These are phyloP conservation scores for Brachyptera putata DNA, from an alignment of 2,888 invertebrate genomes.

Conservation along the genomic window DNA sequence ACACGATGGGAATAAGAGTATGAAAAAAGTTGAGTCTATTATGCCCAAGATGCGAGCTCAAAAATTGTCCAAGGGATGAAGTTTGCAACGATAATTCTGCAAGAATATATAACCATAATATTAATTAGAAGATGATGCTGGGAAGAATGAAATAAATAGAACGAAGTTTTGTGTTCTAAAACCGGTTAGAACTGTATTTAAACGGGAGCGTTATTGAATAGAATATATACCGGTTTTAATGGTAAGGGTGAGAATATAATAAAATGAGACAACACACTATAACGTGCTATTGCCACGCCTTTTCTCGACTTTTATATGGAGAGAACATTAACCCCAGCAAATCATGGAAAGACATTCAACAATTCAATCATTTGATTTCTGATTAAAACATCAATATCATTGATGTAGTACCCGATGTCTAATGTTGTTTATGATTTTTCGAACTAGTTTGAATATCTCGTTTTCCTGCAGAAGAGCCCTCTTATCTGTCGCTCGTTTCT, in stretches of 20 bases:
- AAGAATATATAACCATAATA: too few species aligned
- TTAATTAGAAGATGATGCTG: conserved; percentile 6
- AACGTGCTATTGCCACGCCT: conserved; percentile 13
- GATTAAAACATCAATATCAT: too few species aligned
- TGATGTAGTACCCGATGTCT: too few species aligned
- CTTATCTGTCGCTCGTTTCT: too few species aligned
- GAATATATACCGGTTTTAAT: not conserved
- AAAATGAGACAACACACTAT: conserved; percentile 1
- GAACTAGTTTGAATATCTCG: too few species aligned
- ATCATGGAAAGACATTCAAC: conserved; percentile 13
- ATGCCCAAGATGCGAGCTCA: too few species aligned
- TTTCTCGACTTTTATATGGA: not conserved
- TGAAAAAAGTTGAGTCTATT: too few species aligned
- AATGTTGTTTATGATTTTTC: too few species aligned
- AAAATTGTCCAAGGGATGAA: too few species aligned
- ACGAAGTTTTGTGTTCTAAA: conserved; percentile 6
- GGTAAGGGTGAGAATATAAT: conserved; percentile 8
- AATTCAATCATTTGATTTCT: conserved; percentile 11
- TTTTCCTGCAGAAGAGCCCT: too few species aligned
- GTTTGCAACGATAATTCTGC: too few species aligned
- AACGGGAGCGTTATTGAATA: conserved; percentile 15
- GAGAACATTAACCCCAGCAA: conserved; percentile 2
- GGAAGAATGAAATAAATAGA: conserved; percentile 1
- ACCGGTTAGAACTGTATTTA: conserved; percentile 13
- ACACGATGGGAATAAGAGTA: too few species aligned